Base-by-base conservation (phyloP, 2,888 invertebrate genomes). In the Zhuqinia jingwanae region DNA sequence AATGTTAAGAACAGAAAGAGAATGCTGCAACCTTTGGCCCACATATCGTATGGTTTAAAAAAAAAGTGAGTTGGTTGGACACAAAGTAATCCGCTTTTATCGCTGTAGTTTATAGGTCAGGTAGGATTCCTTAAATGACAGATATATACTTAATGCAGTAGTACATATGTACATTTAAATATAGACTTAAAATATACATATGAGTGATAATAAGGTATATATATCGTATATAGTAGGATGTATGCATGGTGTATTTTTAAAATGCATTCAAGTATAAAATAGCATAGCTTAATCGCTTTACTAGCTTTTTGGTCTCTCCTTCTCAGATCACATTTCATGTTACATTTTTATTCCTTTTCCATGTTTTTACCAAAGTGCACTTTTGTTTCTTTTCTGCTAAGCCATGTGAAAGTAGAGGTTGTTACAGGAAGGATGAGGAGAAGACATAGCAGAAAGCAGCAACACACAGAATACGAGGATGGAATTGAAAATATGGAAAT, bases 401-500 rank as follows among this genome's bases (percentile, higher is more conserved):
- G 17, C 20, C 0, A 30, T 8, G 50, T 47, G 53, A 50, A 50
- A 53, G 25, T 17, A 70, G n/a, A n/a, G 20, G 20, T 11, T 45
- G 15, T 25, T 36, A 3, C 8, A 36, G 8, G 70, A 47, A 70
- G 42, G 70, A 70, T 70, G 47, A 63, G 25, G 5, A 58, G 56
- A 42, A 27, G 63, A 75, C n/a, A n/a, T n/a, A n/a, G n/a, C n/a
- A n/a, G n/a, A n/a, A n/a, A n/a, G n/a, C n/a, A n/a, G n/a, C n/a
- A n/a, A n/a, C n/a, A n/a, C n/a, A n/a, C n/a, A n/a, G n/a, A n/a
- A n/a, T n/a, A 77, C 82, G 87, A 81, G 82, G 25, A 42, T 81
- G 81, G 87, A 87, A 87, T 87, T 87, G 83, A 45, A 82, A 87
- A 82, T 81, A 87, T 87, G 82, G 83, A 83, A 81, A 87, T 87